phyloP scores from a whole-genome alignment of 2,797 vertebrate genomes.

The Danio aesculapii region DNA sequence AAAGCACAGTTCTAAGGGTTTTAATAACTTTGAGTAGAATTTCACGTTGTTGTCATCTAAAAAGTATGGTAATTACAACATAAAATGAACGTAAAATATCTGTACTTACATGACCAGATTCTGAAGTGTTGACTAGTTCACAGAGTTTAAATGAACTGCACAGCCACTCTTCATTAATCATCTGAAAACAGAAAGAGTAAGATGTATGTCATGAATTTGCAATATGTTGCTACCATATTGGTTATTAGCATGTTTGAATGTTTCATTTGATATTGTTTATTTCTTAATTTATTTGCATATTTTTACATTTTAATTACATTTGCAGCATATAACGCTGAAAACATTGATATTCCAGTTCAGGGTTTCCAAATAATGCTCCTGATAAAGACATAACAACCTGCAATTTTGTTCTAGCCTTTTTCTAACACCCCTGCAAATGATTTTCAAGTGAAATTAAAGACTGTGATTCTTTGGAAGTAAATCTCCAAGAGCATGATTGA shows the following conservation, averaged over 20 bases:
- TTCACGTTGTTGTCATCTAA: too few species aligned
- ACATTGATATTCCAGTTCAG: not conserved
- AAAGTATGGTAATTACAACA: too few species aligned
- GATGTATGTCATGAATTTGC: not conserved
- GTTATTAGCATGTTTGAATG: not conserved
- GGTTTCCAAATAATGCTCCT: constrained; percentile 7
- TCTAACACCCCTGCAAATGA: not conserved
- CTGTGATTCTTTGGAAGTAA: not conserved
- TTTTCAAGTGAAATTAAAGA: not conserved
- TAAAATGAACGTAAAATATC: not conserved
- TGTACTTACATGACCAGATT: constrained; percentile 48
- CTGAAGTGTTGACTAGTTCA: constrained; percentile 61
- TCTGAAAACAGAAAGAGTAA: constrained; percentile 57
- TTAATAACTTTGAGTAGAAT: too few species aligned
- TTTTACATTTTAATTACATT: not conserved
- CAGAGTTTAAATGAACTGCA: constrained; percentile 68
- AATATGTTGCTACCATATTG: not conserved
- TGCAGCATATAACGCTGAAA: too few species aligned
- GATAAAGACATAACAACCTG: not conserved
- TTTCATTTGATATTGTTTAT: not conserved
- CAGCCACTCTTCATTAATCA: constrained; percentile 73
- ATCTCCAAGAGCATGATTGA: not conserved
- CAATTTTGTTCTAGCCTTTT: not conserved
- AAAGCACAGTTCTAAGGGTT: too few species aligned
- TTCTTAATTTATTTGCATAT: not conserved